Evolutionary conservation across 2,797 vertebrate species (phyloP).

Genomic region (Gallinago solitaria): DNA sequence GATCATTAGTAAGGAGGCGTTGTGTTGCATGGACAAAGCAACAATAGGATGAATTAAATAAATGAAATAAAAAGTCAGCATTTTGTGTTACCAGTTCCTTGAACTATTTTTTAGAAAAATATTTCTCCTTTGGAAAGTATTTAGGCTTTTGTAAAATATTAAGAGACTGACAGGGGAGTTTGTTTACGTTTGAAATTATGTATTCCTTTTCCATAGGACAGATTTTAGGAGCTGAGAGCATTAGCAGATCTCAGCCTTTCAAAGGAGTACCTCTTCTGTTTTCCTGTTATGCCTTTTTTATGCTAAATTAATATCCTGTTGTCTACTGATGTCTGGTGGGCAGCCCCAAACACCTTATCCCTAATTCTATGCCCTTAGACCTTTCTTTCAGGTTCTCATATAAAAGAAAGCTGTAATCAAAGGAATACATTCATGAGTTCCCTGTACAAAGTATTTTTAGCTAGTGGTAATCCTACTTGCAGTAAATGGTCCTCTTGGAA

Average conservation of each 20-base stretch:
- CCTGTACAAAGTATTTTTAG: conserved; percentile 42
- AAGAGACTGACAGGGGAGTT: background rate
- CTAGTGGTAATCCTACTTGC: conserved; percentile 54
- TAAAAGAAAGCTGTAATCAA: conserved; percentile 38
- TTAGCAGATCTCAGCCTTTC: background rate
- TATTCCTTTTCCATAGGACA: background rate
- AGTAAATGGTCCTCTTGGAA: conserved; percentile 32
- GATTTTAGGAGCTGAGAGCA: background rate
- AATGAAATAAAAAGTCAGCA: background rate
- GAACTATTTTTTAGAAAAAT: background rate
- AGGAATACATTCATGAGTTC: conserved; percentile 56
- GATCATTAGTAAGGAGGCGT: background rate
- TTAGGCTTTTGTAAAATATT: background rate
- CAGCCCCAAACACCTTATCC: background rate
- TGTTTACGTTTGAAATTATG: background rate
- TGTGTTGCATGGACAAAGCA: background rate
- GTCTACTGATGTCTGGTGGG: background rate
- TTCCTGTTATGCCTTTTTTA: background rate
- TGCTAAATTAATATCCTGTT: background rate
- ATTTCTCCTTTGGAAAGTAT: background rate
- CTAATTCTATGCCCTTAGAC: conserved; percentile 1
- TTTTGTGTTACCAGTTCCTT: background rate
- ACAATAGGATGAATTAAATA: background rate
- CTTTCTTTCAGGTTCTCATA: conserved; percentile 5
- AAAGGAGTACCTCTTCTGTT: background rate